Evolutionary conservation across 1,140 invertebrate genomes (phyloP).

Genomic region (Eurosta solidaginis): DNA sequence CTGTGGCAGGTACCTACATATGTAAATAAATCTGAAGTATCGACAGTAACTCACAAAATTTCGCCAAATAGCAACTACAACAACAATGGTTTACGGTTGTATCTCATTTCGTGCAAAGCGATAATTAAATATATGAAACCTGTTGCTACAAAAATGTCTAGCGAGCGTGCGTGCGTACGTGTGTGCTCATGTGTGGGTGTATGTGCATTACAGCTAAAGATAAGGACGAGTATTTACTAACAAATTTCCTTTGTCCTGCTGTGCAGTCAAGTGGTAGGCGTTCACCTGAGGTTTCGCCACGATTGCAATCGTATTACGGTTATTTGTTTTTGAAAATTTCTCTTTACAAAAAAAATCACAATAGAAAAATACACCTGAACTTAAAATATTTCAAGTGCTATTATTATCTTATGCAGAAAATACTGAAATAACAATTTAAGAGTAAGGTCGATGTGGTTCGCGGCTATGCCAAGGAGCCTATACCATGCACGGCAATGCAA

Average conservation of each 20-base stretch:
- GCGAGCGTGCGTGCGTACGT: background rate
- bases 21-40: background rate
- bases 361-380: background rate
- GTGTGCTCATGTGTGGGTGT: background rate
- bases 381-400: background rate
- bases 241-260: constrained; percentile 16
- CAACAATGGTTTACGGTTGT: background rate
- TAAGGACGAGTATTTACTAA: constrained; percentile 6
- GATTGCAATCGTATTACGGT: constrained; percentile 5
- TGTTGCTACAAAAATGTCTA: background rate
- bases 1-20: background rate
- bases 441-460: no score
- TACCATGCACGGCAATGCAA: no score
- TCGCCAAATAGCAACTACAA: background rate
- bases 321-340: constrained; percentile 1
- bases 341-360: background rate
- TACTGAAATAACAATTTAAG: no score
- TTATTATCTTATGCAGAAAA: no score
- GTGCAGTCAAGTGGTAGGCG: constrained; percentile 21
- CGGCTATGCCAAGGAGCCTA: no score
- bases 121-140: constrained; percentile 5
- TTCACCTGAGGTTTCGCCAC: constrained; percentile 6
- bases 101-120: background rate
- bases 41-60: background rate
- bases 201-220: background rate